phyloP scores from a whole-genome alignment of 2,113 vertebrate genomes.

The Mormyrus iriodes region DNA sequence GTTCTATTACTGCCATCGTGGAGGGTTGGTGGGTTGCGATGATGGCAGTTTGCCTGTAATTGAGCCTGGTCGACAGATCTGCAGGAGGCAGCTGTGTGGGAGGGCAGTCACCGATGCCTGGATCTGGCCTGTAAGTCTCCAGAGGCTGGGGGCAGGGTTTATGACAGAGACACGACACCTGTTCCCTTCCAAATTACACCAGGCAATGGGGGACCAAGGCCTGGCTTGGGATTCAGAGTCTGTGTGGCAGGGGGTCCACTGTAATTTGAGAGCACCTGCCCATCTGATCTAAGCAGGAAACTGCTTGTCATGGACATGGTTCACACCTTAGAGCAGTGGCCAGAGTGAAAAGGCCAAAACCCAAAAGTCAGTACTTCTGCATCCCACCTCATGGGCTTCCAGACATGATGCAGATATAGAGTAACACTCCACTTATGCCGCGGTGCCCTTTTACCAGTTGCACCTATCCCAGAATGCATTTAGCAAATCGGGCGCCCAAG shows the following conservation, averaged over 20 bases:
- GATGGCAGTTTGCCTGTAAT: neutral
- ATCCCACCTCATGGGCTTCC: neutral
- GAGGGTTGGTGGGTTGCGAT: neutral
- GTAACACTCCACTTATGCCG: neutral
- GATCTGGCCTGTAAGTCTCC: neutral
- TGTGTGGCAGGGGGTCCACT: neutral
- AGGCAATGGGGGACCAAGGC: neutral
- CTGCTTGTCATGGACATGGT: neutral
- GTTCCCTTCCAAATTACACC: slow-evolving; percentile 29
- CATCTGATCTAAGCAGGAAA: neutral
- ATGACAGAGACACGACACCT: slow-evolving; percentile 33
- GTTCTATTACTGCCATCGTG: neutral
- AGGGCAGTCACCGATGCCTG: neutral
- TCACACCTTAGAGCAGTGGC: neutral
- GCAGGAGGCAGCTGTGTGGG: neutral
- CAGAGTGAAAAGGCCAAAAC: neutral
- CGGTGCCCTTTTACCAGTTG: neutral
- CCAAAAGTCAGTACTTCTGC: neutral
- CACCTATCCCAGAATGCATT: neutral
- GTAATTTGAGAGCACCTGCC: neutral
- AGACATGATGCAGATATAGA: neutral
- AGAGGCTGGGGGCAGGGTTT: neutral
- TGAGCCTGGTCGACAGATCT: neutral
- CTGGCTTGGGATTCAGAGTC: neutral
- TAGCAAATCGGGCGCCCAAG: neutral